phyloP scores from a whole-genome alignment of 2,888 invertebrate species.

The Acanthosepion esculentum region DNA sequence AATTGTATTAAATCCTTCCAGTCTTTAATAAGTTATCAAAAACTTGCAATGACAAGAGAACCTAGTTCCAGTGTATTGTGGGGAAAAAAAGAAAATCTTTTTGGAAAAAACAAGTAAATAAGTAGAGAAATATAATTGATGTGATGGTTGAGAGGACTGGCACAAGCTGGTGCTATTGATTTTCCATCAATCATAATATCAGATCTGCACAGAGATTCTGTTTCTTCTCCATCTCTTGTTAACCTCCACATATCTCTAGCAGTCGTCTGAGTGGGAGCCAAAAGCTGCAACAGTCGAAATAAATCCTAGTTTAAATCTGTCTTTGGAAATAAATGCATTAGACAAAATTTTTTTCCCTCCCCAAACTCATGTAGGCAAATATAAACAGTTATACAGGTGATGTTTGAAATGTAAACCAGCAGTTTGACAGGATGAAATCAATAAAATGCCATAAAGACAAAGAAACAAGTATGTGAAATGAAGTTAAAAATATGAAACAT shows the following conservation, averaged over 20 bases:
- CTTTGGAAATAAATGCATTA: background rate
- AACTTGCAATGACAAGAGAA: background rate
- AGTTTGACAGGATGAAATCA: background rate
- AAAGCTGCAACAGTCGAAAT: slow-evolving; percentile 1
- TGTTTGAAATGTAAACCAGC: background rate
- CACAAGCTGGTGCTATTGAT: slow-evolving; percentile 22
- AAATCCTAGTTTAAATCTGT: background rate
- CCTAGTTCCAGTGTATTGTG: background rate
- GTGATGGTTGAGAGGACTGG: slow-evolving; percentile 33
- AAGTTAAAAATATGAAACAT: background rate
- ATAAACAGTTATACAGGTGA: background rate
- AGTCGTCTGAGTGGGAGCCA: background rate
- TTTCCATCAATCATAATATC: slow-evolving; percentile 33
- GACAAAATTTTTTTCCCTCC: background rate
- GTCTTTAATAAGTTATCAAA: background rate
- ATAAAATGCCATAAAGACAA: background rate
- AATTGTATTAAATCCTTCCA: too few species aligned
- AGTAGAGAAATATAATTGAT: background rate
- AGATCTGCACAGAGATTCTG: background rate
- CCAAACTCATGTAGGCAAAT: background rate
- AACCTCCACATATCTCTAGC: background rate
- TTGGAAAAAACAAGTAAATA: background rate
- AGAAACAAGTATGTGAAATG: background rate
- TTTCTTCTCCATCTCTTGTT: background rate
- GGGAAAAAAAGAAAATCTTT: background rate